These are phyloP conservation scores for Andrena bicolor DNA, from an alignment of 2,888 invertebrate genomes.

Conservation along the genomic window DNA sequence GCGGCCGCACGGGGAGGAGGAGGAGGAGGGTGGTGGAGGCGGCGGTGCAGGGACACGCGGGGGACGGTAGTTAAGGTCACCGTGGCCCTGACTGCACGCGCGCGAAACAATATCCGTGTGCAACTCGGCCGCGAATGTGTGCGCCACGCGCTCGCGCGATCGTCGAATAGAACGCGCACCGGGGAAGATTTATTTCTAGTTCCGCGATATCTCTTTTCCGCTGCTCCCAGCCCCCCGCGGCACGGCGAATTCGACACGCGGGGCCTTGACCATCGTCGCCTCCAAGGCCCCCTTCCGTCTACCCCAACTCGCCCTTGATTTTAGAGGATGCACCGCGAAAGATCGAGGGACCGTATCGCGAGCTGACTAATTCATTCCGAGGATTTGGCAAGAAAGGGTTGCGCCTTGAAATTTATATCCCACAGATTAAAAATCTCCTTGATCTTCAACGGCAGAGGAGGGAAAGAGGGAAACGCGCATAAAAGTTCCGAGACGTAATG, in stretches of 20 bases:
- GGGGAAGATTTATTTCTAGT: slow-evolving; percentile 80
- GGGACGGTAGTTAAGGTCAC: slow-evolving; percentile 87
- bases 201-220: slow-evolving; percentile 65
- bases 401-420: too few relatives aligned
- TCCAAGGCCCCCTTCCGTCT: not conserved
- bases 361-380: too few relatives aligned
- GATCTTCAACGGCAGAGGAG: too few relatives aligned
- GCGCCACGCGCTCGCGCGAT: not conserved
- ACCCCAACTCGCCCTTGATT: too few relatives aligned
- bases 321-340: not conserved
- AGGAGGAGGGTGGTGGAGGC: slow-evolving; percentile 15
- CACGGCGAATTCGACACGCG: slow-evolving; percentile 38
- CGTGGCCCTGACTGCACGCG: slow-evolving; percentile 87
- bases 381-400: too few relatives aligned
- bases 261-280: slow-evolving; percentile 55
- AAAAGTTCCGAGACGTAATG: slow-evolving; percentile 10
- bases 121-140: slow-evolving; percentile 57
- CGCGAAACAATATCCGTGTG: slow-evolving; percentile 81
- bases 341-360: not conserved
- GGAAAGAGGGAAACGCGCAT: too few relatives aligned
- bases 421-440: too few relatives aligned
- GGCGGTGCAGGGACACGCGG: slow-evolving; percentile 69
- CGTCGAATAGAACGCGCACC: slow-evolving; percentile 56
- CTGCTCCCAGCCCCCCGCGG: slow-evolving; percentile 36
- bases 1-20: slow-evolving; percentile 35